phyloP scores from a whole-genome alignment of 1,140 invertebrate species.

The Drosophila sp. region DNA sequence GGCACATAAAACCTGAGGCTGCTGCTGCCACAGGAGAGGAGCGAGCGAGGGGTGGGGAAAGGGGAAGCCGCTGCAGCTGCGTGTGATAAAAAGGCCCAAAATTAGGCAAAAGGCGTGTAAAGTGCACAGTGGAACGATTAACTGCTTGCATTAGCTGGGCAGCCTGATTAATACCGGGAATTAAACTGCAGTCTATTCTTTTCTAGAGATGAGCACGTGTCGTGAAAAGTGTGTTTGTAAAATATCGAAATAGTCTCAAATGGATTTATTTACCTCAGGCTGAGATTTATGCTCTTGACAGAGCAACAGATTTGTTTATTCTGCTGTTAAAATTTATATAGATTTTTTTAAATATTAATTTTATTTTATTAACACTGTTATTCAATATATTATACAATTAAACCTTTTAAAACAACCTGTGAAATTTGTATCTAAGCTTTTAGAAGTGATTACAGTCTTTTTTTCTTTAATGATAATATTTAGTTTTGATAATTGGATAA shows the following conservation, averaged over 20 bases:
- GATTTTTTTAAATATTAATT: too few species aligned
- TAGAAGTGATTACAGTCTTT: too few species aligned
- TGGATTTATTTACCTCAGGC: too few species aligned
- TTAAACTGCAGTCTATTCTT: constrained; percentile 51
- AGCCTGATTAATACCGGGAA: constrained; percentile 76
- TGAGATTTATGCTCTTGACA: too few species aligned
- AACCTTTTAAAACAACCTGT: too few species aligned
- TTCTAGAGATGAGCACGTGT: constrained; percentile 7
- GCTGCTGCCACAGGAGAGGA: not conserved
- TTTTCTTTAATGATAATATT: too few species aligned
- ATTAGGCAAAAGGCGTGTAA: constrained; percentile 79
- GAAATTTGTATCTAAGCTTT: too few species aligned
- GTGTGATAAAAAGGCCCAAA: constrained; percentile 81
- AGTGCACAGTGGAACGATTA: constrained; percentile 74
- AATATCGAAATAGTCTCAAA: too few species aligned
- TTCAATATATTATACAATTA: too few species aligned
- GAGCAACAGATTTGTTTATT: too few species aligned
- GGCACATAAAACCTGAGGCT: constrained; percentile 64
- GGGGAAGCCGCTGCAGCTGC: constrained; percentile 58
- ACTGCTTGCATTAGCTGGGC: constrained; percentile 71
- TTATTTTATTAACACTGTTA: too few species aligned
- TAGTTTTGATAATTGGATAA: not conserved
- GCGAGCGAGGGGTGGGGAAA: not conserved
- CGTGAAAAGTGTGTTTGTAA: not conserved
- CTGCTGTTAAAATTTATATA: too few species aligned